Conservation (phyloP, 2,888 invertebrate genomes). For the Copidosoma aretas region DNA sequence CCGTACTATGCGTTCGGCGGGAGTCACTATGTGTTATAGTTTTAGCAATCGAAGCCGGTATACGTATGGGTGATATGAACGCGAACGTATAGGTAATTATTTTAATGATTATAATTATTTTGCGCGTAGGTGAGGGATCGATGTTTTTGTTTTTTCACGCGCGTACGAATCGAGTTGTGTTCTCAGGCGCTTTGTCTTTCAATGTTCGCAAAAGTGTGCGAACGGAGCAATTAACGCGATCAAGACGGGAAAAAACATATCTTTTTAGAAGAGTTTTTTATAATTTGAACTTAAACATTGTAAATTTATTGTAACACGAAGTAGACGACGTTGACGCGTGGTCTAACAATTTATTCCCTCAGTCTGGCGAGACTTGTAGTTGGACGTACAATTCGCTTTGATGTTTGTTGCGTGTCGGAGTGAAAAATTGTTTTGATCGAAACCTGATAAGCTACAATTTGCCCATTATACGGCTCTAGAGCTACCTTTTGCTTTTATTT, state of each 20-base stretch:
- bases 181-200: background rate
- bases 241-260: background rate
- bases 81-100: conserved; percentile 30
- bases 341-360: background rate
- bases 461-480: background rate
- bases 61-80: too few species aligned
- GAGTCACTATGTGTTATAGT: too few species aligned
- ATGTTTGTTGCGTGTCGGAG: background rate
- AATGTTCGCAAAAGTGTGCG: background rate
- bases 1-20: too few species aligned
- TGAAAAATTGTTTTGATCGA: background rate
- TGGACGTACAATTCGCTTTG: background rate
- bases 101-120: conserved; percentile 37
- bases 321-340: background rate
- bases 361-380: background rate
- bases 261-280: background rate
- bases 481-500: background rate
- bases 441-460: background rate
- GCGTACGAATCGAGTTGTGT: too few species aligned
- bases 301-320: background rate
- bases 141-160: background rate
- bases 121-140: conserved; percentile 10
- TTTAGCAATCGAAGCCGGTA: too few species aligned
- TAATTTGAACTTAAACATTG: background rate
- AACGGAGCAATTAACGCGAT: background rate